Evolutionary conservation across 2,113 vertebrate species (phyloP), one percentile per base, ranked within the genome.

Genomic region (Scalopus aquaticus): DNA sequence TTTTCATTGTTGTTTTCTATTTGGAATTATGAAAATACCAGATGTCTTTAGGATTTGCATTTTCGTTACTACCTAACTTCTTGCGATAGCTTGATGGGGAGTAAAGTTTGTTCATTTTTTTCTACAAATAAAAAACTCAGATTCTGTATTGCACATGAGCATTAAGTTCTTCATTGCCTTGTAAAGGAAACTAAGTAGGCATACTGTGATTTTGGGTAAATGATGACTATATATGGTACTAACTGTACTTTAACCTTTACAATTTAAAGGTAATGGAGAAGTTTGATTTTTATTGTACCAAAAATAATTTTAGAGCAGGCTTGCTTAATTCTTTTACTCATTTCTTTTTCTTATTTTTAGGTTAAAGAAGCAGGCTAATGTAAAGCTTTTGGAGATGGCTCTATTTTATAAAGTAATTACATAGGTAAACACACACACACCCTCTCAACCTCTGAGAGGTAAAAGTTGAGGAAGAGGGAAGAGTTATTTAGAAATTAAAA

Each of bases 1-100:
- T 92, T 65, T 80, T 54, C 39, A 30, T 72, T 89, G 30, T 72
- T 89, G 26, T 89, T 87, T 83, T 32, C 72, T 92, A 30, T 70
- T 60, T 82, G 69, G 62, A 49, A 49, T 94, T 89, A 65, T 39
- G 64, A 78, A 77, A 86, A 39, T 24, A 92, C 20, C 84, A 89
- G 80, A 39, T 62, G 51, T 72, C 81, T 83, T 94, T 39, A 90
- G 69, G 51, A 72, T 87, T 92, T 93, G 20, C 26, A 46, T 60
- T 88, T 96, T 95, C 58, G 77, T 82, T 88, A 54, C 84, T 84
- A 81, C 39, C 58, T 85, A 64, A 54, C 58, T 83, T 92, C 79
- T 85, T 92, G 35, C 46, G 19, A 83, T 10, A 65, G 24, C 26
- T 95, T 74, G 10, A 69, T 51, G 56, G 30, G 37, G 86, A 95